These are phyloP conservation scores for Lamellibrachia luymesi DNA, from an alignment of 1,140 invertebrate species.

Conservation along the genomic window DNA sequence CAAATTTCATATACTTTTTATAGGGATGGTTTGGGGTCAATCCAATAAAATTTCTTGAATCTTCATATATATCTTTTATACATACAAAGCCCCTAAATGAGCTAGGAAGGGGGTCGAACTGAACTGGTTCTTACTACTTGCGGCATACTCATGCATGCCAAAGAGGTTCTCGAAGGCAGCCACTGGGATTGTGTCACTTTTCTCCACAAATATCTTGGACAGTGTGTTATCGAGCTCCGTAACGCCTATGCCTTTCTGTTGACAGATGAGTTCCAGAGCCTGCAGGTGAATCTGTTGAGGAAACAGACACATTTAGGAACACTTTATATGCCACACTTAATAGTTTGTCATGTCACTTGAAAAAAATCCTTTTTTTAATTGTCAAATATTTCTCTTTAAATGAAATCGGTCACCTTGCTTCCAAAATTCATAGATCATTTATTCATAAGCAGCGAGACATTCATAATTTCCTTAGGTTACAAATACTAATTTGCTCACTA, in stretches of 20 bases:
- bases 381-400: not conserved
- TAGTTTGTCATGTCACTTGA: not conserved
- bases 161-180: not conserved
- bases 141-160: not conserved
- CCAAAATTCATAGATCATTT: not conserved
- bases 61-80: too few species aligned
- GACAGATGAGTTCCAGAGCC: not conserved
- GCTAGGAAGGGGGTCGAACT: not conserved
- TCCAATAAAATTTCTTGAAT: too few species aligned
- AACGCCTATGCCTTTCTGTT: not conserved
- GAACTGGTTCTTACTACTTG: not conserved
- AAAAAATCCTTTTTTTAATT: not conserved
- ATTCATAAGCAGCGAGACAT: not conserved
- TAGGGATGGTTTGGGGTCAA: too few species aligned
- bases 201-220: not conserved
- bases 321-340: not conserved
- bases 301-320: not conserved
- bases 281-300: not conserved
- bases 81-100: too few species aligned
- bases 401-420: not conserved
- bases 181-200: not conserved
- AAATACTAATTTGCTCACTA: too few species aligned
- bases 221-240: not conserved
- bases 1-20: too few species aligned
- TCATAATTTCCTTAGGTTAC: too few species aligned